Evolutionary conservation across 2,797 vertebrate species (phyloP), one percentile per base, ranked within the genome.

Genomic region (Acestrorhynchus altus): DNA sequence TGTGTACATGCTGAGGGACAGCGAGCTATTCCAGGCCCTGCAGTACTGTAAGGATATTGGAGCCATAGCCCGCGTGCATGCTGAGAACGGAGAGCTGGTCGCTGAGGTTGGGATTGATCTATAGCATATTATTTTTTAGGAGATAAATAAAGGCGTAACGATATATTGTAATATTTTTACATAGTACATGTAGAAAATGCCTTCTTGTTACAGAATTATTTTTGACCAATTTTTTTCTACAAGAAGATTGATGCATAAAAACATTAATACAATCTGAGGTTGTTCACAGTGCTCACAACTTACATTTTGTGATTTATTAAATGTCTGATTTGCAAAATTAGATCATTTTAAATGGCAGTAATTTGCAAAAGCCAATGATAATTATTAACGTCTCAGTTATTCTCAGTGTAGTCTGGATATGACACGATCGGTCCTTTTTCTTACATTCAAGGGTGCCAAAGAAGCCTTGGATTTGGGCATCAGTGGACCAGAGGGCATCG

Each of bases 61-160:
- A 0, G 98, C 95, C 0, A 93, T 99, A 0, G 94, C 97, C 1
- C 93, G 98, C 0, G 96, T 99, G 77, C 98, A 98, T 0, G 96
- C 97, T 0, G 98, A 99, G 89, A 99, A 98, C 0, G 98, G 98
- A 2, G 98, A 99, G 75, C 94, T 99, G 44, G 98, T 98, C 85
- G 94, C 96, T 0, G 98, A 99, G 96, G 97, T 96, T 31, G 57
- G 57, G 57, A 35, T 15, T 35, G 28, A 16, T 60, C 57, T 35
- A 7, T 35, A 60, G 12, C 26, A 26, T 59, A 35, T 18, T 35
- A 22, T 11, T 40, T 57, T 71, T 26, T 24, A 46, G 15, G 26
- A 46, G 51, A 26, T 7, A 15, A 11, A 11, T 15, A 16, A 6
- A n/a, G 16, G 24, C 20, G 10, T 22, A 26, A 56, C 26, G 6